Base-by-base conservation (phyloP, 1,140 invertebrate genomes). In the Reticulitermes speratus region DNA sequence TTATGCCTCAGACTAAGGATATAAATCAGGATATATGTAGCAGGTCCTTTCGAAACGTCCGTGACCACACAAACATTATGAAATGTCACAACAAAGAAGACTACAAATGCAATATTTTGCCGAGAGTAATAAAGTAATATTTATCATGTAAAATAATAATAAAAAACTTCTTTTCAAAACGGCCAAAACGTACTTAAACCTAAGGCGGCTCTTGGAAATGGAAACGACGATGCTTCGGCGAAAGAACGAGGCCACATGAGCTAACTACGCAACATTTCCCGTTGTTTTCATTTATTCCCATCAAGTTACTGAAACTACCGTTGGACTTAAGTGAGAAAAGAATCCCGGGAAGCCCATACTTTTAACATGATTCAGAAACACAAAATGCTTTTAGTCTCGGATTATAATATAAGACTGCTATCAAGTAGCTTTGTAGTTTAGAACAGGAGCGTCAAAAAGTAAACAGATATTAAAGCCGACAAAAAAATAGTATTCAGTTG, bases 391-490 rank as follows among this genome's bases (percentile, higher is more conserved):
- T 75, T 75, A 75, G 65, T 75, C 25, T 14, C 11, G 8, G 6
- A 75, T 75, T 75, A 75, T 30, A 75, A 75, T 14, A 30, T 75
- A 75, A 75, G 65, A 30, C 65, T 75, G 65, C 65, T 12, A 30
- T 75, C 65, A 75, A 11, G 25, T 25, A 9, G n/a, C 3, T 30
- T 75, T 75, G 6, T 11, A 75, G 65, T 8, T 30, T 30, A 75
- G 65, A 25, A 30, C 14, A 30, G n/a, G 65, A 75, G 65, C 25
- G 65, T 75, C 65, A 75, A 75, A 23, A 75, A 75, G 65, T 75
- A 75, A 75, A 75, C 65, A 75, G 65, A 75, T 30, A 75, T 75
- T 30, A 75, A 75, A 30, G n/a, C 65, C 65, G 65, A 75, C 65
- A 75, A 8, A 75, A 75, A 75, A 65, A 65, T 65, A 65, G 8